Base-by-base conservation (phyloP, 2,888 invertebrate species). In the Acholoe squamosa region DNA sequence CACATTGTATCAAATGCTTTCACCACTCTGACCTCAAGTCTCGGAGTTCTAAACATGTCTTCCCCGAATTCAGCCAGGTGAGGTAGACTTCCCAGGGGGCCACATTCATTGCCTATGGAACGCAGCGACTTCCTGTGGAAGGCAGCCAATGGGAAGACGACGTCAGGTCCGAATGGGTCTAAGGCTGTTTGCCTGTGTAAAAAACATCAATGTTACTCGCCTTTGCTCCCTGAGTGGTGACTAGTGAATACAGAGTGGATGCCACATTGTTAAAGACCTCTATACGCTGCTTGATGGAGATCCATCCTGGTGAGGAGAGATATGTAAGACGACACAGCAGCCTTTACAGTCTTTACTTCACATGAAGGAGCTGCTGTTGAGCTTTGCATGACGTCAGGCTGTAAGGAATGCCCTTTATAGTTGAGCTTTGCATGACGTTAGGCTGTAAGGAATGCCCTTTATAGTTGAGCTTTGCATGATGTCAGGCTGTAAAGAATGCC, bases 261-360 rank as follows among this genome's bases (percentile, higher is more conserved):
- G 80, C 34, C 80, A 80, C 34, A 80, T 80, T 80, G 80, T 80
- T 19, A 71, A 43, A 71, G 71, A 71, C 28, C 43, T 5, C 71
- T 71, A 71, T 28, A 71, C 71, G 71, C 3, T 25, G 25, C 3
- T 28, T 14, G 71, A 5, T 71, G 71, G 3, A 3, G 31, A 71
- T 71, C 19, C 71, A 71, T 71, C 28, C 71, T 28, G 28, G 28
- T 25, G 5, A 43, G 19, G 80, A 7, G 16, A 43, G 43, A 80
- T n/a, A 19, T 25, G 43, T 80, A 43, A 80, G 80, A 14, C 12
- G n/a, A n/a, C n/a, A n/a, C 80, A 80, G 43, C 14, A n/a, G 34
- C 34, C 5, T 7, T 3, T 16, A 1, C 1, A 80, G 33, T 34
- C 43, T 16, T 80, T 80, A 33, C 80, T 80, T 14, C 3, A 80